Base-by-base conservation (phyloP, 1,140 invertebrate genomes). In the Drosophila rhopaloa region DNA sequence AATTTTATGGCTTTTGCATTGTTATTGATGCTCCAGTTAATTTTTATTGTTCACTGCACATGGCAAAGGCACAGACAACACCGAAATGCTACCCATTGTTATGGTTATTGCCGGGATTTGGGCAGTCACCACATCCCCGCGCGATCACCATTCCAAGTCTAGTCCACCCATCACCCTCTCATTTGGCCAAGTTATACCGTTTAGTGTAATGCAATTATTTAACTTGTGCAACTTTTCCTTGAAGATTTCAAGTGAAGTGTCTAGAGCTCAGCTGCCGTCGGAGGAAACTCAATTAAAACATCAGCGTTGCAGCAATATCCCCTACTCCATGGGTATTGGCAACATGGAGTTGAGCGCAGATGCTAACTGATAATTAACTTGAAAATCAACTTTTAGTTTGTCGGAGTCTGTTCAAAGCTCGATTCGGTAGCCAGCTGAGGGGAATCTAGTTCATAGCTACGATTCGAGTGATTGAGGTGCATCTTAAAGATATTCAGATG, bases 201-300 rank as follows among this genome's bases (percentile, higher is more conserved):
- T 89, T 81, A 57, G 78, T 80, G 72, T 89, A 88, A 88, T 88
- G 84, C 86, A 88, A 89, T 88, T 88, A 88, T 83, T 88, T 88
- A 83, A 89, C 51, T 88, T 88, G 67, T 56, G 80, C 70, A 86
- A 74, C 68, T 74, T 63, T 50, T 72, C 62, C 78, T 73, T 35
- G 58, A 54, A 76, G 61, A 75, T 43, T 37, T 41, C 51, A 19
- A 50, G 27, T 16, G 46, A 48, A 35, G 50, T 29, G 56, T 32
- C 19, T 74, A 7, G 70, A 38, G 61, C 83, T 72, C 82, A 86
- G 83, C 83, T 86, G 82, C 79, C 79, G 68, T 55, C 56, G 75
- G 62, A 82, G 79, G 76, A 88, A 88, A 88, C 84, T 89, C 83
- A 88, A 88, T 88, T 88, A 88, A 88, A 88, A 88, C 84, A 82